A percentile compares a stretch with the other conserved stretches of the same genome.
These are phyloP conservation scores for Cavia porcellus DNA, from an alignment of 2,113 vertebrate genomes.

Conservation along the genomic window DNA sequence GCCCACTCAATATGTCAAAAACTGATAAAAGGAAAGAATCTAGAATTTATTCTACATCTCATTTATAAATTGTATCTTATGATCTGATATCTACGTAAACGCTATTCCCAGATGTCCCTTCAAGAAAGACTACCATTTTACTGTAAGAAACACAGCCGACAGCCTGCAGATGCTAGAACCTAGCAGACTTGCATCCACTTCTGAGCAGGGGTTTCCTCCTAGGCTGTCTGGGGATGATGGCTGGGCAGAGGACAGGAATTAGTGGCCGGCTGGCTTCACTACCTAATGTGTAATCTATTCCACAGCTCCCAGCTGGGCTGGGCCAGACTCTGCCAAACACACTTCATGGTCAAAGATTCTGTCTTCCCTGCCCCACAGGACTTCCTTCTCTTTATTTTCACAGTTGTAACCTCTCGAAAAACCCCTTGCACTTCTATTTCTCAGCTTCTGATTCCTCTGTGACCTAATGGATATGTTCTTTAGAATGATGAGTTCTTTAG, in stretches of 20 bases:
- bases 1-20: not conserved
- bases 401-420: not conserved
- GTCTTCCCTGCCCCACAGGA: not conserved
- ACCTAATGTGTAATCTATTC: not conserved
- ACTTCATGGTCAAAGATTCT: not conserved
- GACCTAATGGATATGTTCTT: no score
- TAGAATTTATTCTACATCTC: conserved; percentile 3
- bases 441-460: not conserved
- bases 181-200: not conserved
- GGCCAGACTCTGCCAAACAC: not conserved
- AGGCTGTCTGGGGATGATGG: not conserved
- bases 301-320: not conserved
- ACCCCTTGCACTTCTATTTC: not conserved
- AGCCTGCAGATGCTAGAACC: not conserved
- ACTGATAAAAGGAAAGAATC: not conserved
- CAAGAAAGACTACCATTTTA: not conserved
- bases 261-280: not conserved
- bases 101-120: not conserved
- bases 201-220: not conserved
- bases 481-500: no score
- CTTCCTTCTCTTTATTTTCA: not conserved
- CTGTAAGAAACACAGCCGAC: not conserved
- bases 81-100: not conserved
- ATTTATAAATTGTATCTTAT: conserved; percentile 37
- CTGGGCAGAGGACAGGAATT: not conserved